Base-by-base conservation (phyloP, 2,113 vertebrate genomes). In the Tenebrosternarchus preto region DNA sequence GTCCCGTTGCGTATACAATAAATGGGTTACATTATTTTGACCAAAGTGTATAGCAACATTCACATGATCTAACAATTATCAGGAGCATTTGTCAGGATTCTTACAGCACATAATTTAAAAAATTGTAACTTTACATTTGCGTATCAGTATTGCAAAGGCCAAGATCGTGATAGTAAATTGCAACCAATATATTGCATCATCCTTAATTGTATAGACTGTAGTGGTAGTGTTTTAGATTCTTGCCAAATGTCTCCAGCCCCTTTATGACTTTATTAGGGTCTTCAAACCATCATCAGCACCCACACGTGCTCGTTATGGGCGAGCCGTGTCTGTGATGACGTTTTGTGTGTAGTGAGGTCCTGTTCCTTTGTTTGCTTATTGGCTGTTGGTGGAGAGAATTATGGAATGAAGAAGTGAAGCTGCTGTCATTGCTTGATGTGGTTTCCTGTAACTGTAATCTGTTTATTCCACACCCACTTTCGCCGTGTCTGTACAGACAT, bases 381-480 rank as follows among this genome's bases (percentile, higher is more conserved):
- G n/a, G 88, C 84, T 73, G 73, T 76, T 78, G 76, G 78, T 39
- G 43, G 39, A 50, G 43, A 50, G 43, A 50, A 50, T 84, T 82
- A 53, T 27, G 55, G 78, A 87, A 85, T 78, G 76, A 87, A 80
- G 59, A 88, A 73, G 86, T 73, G 80, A 78, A 84, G 83, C 85
- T 83, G 69, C 86, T 86, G 89, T 90, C 88, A 90, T 84, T 68
- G 57, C 87, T 92, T 92, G 86, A 91, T 92, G 90, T 92, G 91
- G 92, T 88, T 89, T 81, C 39, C 43, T 50, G 43, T 15, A 53
- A 39, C 46, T 87, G 85, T 90, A 87, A 92, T 92, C 89, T 91
- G 89, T 87, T 90, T 90, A 93, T 89, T 90, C 89, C 88, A 89
- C 87, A 89, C 87, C 83, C 89, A 85, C 80, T 50, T 89, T 90